These are phyloP conservation scores for Nerophis lumbriciformis DNA, from an alignment of 2,113 vertebrate genomes.

Conservation along the genomic window DNA sequence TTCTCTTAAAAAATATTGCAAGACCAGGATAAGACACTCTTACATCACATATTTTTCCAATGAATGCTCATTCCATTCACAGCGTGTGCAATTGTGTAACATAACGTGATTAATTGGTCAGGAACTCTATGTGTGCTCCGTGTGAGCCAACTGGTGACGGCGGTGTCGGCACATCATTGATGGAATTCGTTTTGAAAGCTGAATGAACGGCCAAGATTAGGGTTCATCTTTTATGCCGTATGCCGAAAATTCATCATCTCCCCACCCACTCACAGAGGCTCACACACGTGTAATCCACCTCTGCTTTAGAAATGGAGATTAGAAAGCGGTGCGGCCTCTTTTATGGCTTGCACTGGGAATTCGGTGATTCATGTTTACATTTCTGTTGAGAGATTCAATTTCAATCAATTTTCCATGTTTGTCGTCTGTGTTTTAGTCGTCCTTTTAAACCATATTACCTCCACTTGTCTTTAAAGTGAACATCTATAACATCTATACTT, in stretches of 20 bases:
- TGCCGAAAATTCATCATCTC: constrained; percentile 50
- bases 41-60: not conserved
- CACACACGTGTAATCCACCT: constrained; percentile 40
- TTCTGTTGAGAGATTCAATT: constrained; percentile 24
- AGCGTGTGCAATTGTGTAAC: not conserved
- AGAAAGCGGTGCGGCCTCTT: constrained; percentile 30
- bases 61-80: not conserved
- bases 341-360: constrained; percentile 29
- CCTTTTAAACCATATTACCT: not conserved
- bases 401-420: constrained; percentile 21
- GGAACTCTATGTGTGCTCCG: not conserved
- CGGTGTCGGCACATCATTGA: constrained; percentile 27
- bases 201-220: constrained; percentile 51
- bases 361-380: constrained; percentile 37
- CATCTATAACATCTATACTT: constrained; percentile 1
- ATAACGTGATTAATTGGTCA: constrained; percentile 42
- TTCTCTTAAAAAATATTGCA: not conserved
- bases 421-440: not conserved
- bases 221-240: constrained; percentile 43
- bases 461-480: not conserved
- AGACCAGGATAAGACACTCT: not conserved
- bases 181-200: constrained; percentile 25
- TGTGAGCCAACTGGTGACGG: constrained; percentile 16
- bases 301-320: constrained; percentile 53
- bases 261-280: constrained; percentile 33